These are phyloP conservation scores for Capreolus pygargus DNA, from an alignment of 2,113 vertebrate genomes.

Conservation along the genomic window DNA sequence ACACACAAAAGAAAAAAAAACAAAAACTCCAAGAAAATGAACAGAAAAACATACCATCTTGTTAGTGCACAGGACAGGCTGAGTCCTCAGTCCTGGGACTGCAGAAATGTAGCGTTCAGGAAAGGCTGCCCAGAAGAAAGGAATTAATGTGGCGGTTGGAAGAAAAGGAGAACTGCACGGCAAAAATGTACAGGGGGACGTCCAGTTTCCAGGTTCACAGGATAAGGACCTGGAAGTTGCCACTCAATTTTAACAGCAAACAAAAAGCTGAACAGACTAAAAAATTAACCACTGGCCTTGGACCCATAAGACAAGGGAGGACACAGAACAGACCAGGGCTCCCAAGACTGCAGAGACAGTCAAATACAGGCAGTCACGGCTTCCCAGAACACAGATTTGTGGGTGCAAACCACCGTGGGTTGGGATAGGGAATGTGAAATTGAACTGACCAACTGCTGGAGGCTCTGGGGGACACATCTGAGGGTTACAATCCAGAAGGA, in stretches of 20 bases:
- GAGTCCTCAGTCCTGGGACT: background rate
- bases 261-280: background rate
- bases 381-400: too few species aligned
- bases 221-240: fast-evolving
- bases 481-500: background rate
- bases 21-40: background rate
- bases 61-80: background rate
- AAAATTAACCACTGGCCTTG: too few species aligned
- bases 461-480: too few species aligned
- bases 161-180: background rate
- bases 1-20: background rate
- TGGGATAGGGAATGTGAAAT: fast-evolving
- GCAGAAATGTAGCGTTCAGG: background rate
- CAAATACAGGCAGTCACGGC: fast-evolving
- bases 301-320: background rate
- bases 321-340: background rate
- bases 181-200: fast-evolving
- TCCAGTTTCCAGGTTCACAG: fast-evolving
- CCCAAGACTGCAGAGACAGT: background rate
- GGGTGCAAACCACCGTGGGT: fast-evolving
- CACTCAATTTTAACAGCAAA: background rate
- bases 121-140: background rate
- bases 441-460: background rate
- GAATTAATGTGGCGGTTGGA: too few species aligned
- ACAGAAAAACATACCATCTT: too few species aligned